Evolutionary conservation across 2,113 vertebrate genomes (phyloP), one percentile per base, ranked within the genome.

Genomic region (Prinia subflava): DNA sequence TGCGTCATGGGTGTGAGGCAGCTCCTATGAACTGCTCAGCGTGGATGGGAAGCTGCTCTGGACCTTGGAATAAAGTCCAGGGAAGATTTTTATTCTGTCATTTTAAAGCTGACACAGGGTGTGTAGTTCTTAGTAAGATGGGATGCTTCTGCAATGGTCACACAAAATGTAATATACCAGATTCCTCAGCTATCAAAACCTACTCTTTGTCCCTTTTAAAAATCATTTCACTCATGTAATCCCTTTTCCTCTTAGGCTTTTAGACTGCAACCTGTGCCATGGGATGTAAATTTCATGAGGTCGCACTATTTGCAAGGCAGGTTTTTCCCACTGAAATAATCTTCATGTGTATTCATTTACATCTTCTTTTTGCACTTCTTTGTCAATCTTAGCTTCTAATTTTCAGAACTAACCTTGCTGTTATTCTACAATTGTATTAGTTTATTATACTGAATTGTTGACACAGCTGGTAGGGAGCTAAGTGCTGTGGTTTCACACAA

Each of bases 401-500:
- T 95, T 92, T 68, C 85, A 92, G 52, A 87, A 78, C 86, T 81
- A 96, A 94, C 93, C 96, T 97, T 90, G 52, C 88, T 95, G 76
- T 92, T 94, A 42, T 22, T 96, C 67, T 71, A 69, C 90, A 82
- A 49, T 96, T 93, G 90, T 94, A 90, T 96, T 83, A 87, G 95
- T 97, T 96, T 96, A 89, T 96, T 92, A 87, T 75, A 28, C 15
- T 87, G 80, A 94, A 96, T 96, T 96, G 94, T 97, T 97, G 95
- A 97, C 94, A 96, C 95, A 97, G 95, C 96, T 96, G 94, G 92
- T 96, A 96, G 90, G 95, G 96, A 97, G 96, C 92, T 95, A 94
- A 97, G 90, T 97, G 83, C 95, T 96, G 95, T 95, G 96, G 96
- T 97, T 97, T 97, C 95, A 96, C 96, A 96, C 96, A 96, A 89